Percentiles rank a stretch among this genome's conserved stretches.
These are phyloP conservation scores for Psylliodes chrysocephalus DNA, from an alignment of 2,888 invertebrate species.

Conservation along the genomic window DNA sequence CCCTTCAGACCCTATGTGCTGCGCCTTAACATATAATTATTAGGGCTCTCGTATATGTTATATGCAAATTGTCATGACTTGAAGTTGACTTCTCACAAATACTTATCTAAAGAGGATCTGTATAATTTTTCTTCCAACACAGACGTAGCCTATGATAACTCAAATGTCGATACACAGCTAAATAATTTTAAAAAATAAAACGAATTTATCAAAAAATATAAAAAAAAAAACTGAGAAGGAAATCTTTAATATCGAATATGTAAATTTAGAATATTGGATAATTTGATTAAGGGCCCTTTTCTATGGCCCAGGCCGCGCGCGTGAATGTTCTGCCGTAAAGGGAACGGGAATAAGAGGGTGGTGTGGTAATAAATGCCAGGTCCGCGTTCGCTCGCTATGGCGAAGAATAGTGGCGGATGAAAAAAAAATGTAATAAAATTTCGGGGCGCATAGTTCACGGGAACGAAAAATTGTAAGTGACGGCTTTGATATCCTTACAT, in stretches of 20 bases:
- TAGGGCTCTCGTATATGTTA: no score
- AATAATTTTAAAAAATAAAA: not conserved
- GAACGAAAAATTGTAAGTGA: not conserved
- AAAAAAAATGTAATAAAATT: constrained; percentile 1
- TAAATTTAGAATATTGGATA: no score
- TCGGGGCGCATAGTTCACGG: not conserved
- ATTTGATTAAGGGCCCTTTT: no score
- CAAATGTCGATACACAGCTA: not conserved
- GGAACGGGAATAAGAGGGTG: not conserved
- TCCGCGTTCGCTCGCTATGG: not conserved
- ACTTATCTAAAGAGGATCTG: no score
- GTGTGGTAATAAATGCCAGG: not conserved
- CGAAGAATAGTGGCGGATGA: not conserved
- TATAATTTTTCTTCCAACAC: no score
- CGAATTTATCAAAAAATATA: not conserved
- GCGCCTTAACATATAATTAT: no score
- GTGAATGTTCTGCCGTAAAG: not conserved
- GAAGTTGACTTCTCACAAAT: no score
- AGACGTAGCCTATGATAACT: no score
- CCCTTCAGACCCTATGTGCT: no score
- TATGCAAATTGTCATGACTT: no score
- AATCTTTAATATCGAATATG: not conserved
- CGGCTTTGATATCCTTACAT: not conserved
- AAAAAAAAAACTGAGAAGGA: no score
- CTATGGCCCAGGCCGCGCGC: not conserved